A percentile compares a stretch with the other conserved stretches of the same genome.
phyloP scores from a whole-genome alignment of 2,797 vertebrate species.

The Pagetopsis macropterus region DNA sequence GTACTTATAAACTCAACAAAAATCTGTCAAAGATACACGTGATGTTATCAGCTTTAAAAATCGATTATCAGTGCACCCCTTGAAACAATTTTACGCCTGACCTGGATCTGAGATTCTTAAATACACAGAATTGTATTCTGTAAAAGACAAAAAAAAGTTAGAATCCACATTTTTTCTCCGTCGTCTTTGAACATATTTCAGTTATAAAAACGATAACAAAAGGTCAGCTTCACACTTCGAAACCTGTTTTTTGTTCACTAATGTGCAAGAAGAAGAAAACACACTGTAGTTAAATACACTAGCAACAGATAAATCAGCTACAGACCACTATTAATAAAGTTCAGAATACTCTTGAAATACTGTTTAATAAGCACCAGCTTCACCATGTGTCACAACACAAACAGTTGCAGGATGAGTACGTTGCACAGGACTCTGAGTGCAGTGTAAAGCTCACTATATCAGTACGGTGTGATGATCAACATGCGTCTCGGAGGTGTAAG shows the following conservation, averaged over 20 bases:
- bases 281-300: not conserved
- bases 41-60: not conserved
- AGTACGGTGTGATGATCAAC: constrained; percentile 66
- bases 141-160: not conserved
- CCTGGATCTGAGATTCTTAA: not conserved
- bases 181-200: not conserved
- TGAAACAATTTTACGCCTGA: not conserved
- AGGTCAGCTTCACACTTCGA: not conserved
- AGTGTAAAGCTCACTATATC: constrained; percentile 56
- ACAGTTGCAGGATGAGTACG: constrained; percentile 54
- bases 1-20: not conserved
- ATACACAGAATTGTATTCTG: not conserved
- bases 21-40: not conserved
- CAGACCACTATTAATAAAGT: not conserved
- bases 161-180: not conserved
- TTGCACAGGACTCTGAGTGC: constrained; percentile 55
- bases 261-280: constrained; percentile 2
- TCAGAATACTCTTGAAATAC: constrained; percentile 11
- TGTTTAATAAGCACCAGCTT: constrained; percentile 44
- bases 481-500: constrained; percentile 71
- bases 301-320: constrained; percentile 18
- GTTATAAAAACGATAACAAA: not conserved
- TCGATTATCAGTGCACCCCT: not conserved
- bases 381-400: constrained; percentile 64
- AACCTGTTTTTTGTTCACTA: not conserved